Base-by-base conservation (phyloP, 1,140 invertebrate genomes). In the Agrilus planipennis region DNA sequence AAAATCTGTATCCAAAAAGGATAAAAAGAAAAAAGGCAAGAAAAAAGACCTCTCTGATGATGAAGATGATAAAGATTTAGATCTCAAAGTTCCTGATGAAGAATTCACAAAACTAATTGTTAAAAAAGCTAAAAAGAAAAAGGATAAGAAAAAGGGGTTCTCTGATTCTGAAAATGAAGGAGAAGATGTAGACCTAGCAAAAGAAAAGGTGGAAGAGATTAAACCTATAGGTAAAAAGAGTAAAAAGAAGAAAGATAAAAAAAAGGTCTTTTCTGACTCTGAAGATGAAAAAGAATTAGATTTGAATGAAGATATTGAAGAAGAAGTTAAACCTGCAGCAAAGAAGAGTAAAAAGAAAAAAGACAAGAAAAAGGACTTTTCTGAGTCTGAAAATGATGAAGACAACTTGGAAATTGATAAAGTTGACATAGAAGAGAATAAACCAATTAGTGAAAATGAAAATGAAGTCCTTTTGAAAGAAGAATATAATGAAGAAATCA, bases 41-140 rank as follows among this genome's bases (percentile, higher is more conserved):
- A 54, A 51, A 16, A 62, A 60, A 25, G 66, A 70, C 43, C 66
- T 72, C 38, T 64, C 62, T 51, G 67, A 63, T 51, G 71, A 72
- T 42, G 69, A 68, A n/a, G 65, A 69, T 12, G 64, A 68, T 27
- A 49, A 50, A 32, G 57, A 61, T 25, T 58, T 51, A 10, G 65
- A 65, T 45, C 10, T 37, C 0, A 57, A 47, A 11, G 52, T 47
- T 17, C 63, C 61, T 6, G 67, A 64, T 23, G 70, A 76, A 9
- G 72, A 73, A 30, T 54, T 67, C 27, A 53, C 64, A 25, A 60
- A 67, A 44, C 61, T 61, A 17, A 62, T 61, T 11, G 45, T 57
- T 2, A 71, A 69, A 51, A 63, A 70, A 51, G 53, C 61, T 29
- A 59, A 69, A 50, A 67, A 74, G 44, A 73, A 72, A 32, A 32